A percentile compares a stretch with the other conserved stretches of the same genome.
Conservation (phyloP, 2,113 vertebrate genomes). For the Pygoscelis antarcticus region DNA sequence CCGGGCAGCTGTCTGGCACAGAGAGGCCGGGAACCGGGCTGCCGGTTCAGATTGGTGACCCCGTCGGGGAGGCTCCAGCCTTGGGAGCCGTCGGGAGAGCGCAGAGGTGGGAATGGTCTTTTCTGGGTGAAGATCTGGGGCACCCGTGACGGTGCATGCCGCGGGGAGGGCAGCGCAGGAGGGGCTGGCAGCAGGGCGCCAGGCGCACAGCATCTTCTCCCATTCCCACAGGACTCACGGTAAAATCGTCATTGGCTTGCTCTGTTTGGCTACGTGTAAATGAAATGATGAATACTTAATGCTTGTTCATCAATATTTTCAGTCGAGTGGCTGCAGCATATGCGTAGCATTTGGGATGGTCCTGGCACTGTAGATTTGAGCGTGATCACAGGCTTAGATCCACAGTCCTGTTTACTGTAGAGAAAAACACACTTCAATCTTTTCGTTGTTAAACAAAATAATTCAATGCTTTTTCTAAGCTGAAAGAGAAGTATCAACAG, state of each 20-base stretch:
- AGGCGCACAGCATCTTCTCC: constrained; percentile 38
- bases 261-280: not conserved
- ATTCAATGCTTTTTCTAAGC: not conserved
- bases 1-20: not conserved
- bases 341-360: not conserved
- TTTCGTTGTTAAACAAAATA: not conserved
- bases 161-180: not conserved
- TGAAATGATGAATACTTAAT: not conserved
- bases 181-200: constrained; percentile 26
- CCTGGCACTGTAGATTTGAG: not conserved
- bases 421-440: not conserved
- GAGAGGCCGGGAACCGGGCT: not conserved
- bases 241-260: not conserved
- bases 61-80: not conserved
- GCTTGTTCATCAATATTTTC: constrained; percentile 24
- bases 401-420: not conserved
- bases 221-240: not conserved
- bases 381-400: not conserved
- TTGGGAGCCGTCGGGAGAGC: not conserved
- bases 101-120: constrained; percentile 26
- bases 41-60: not conserved
- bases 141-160: not conserved
- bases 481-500: not conserved
- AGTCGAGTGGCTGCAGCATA: constrained; percentile 22
- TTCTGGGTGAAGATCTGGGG: constrained; percentile 16